Evolutionary conservation across 2,797 vertebrate species (phyloP), one percentile per base, ranked within the genome.

Genomic region (Eurystomus glaucurus): DNA sequence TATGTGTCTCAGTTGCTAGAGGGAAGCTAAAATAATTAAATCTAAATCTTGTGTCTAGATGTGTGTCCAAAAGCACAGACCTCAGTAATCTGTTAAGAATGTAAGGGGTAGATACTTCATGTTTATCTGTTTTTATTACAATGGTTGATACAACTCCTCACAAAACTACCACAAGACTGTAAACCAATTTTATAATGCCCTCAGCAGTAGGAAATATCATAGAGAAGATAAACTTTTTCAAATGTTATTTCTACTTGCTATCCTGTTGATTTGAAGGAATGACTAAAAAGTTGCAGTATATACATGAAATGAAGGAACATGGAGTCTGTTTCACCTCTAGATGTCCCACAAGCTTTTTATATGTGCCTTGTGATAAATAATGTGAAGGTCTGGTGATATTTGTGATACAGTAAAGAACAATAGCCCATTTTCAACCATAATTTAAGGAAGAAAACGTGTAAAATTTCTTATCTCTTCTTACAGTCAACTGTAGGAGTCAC

Each of bases 1-100:
- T 91, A 28, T 50, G 31, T 85, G 64, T 58, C 55, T 94, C n/a
- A 7, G 6, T 84, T 57, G 43, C 57, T 86, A 46, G 72, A 88
- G 39, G 75, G 62, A 80, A 90, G 22, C 16, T 84, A 77, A 88
- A 97, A 88, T 88, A 90, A 88, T 61, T 71, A 82, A 88, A 9
- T 50, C 43, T 91, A 93, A 85, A 93, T 83, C 51, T 70, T 83
- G 8, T 77, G 37, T 76, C 66, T 72, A 91, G 41, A 54, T 90
- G 54, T 82, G 9, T 82, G 37, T 88, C 46, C 25, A 61, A 83
- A 79, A 90, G 29, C 12, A 91, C 25, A 90, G 28, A 76, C 28
- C n/a, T 20, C 41, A 69, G 8, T 52, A 75, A 91, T 62, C 29
- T 90, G 29, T 85, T 69, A 69, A 69, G 17, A 91, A 69, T 45